phyloP scores from a whole-genome alignment of 2,113 vertebrate species.

The Anas platyrhynchos region DNA sequence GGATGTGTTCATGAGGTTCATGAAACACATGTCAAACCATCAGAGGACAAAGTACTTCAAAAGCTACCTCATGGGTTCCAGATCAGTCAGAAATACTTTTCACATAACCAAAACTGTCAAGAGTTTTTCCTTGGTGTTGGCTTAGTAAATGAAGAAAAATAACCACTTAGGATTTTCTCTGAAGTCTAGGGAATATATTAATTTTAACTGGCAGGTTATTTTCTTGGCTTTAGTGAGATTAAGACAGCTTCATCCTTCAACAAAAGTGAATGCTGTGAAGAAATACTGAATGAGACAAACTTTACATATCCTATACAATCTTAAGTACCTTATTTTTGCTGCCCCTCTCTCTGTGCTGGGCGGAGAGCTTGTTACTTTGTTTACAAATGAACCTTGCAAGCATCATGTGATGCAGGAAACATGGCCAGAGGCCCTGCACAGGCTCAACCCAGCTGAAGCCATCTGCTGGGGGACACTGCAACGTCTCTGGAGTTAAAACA shows the following conservation, averaged over 20 bases:
- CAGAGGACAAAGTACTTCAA: background rate
- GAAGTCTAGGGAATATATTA: slow-evolving; percentile 34
- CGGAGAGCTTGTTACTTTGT: background rate
- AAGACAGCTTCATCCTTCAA: slow-evolving; percentile 34
- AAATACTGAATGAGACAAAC: background rate
- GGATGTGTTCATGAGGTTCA: background rate
- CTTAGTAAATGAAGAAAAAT: slow-evolving; percentile 42
- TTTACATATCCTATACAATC: background rate
- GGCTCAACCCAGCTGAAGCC: background rate
- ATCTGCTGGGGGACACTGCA: rapidly evolving
- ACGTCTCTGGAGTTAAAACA: background rate
- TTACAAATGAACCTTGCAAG: background rate
- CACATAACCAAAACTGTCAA: background rate
- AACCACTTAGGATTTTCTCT: slow-evolving; percentile 36
- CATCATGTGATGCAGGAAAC: background rate
- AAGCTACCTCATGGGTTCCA: background rate
- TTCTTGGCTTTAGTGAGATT: slow-evolving; percentile 35
- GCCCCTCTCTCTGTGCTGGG: background rate
- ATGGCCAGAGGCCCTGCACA: rapidly evolving
- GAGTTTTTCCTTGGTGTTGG: slow-evolving; percentile 37
- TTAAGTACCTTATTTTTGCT: background rate
- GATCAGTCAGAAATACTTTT: background rate
- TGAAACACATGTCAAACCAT: background rate
- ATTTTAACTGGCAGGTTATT: slow-evolving; percentile 40
- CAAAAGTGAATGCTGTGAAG: slow-evolving; percentile 18